Evolutionary conservation across 2,113 vertebrate species (phyloP), one percentile per base, ranked within the genome.

Genomic region (Malurus melanocephalus): DNA sequence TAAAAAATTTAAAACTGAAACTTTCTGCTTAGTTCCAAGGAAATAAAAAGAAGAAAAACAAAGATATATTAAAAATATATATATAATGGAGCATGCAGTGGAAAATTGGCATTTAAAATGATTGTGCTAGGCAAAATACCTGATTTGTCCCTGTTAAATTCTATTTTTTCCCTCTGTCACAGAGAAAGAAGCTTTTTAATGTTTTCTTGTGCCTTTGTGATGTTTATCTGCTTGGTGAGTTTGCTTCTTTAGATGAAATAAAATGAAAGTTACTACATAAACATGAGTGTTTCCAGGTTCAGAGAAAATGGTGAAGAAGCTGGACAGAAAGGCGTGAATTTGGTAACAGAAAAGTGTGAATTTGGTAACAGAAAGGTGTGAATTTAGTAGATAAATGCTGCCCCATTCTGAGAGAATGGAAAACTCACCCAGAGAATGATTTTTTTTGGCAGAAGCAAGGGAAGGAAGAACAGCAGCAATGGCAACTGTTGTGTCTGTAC

Each of bases 11-110:
- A 6, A 60, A 45, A 1, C 6, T 32, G 18, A 88, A 65, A 40
- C 19, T 10, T 79, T 62, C 28, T 61, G 24, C 11, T 57, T 42
- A 7, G 4, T 23, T 71, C 12, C 43, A 56, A 78, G 38, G 7
- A 15, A 11, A 10, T 14, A 6, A 21, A n/a, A 32, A n/a, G n/a
- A 35, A n/a, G 3, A 6, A 7, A 9, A 14, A 6, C 18, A 8
- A 24, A 11, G 0, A 1, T 17, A 5, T 20, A 35, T 11, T 12
- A 38, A 26, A 38, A 62, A 62, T 59, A 22, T 10, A 57, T 38
- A 62, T 13, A 24, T 30, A 45, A 43, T 24, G 4, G 27, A 40
- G 2, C 6, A 21, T 11, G 10, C 16, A 46, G 16, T 52, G 17
- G 35, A 66, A 83, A 66, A n/a, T 8, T 53, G 57, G 10, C 16